Conservation (phyloP, 2,888 invertebrate genomes). For the Alloscopus bannaensis region DNA sequence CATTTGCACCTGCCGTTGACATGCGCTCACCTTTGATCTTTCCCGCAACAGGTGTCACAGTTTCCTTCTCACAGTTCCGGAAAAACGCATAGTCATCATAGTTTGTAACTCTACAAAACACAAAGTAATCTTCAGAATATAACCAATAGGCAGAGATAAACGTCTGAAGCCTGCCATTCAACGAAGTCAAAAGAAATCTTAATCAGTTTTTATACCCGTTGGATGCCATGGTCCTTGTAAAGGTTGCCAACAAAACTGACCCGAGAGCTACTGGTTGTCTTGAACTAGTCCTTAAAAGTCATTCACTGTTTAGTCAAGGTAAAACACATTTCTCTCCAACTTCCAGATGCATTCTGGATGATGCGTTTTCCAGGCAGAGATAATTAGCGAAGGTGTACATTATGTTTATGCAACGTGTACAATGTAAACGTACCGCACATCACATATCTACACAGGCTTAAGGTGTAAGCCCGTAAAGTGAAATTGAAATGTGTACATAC, state of each 20-base stretch:
- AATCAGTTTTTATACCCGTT: slow-evolving; percentile 23
- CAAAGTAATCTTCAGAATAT: neutral
- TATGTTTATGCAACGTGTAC: neutral
- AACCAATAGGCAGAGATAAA: neutral
- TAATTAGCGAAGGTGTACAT: neutral
- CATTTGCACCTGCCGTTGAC: neutral
- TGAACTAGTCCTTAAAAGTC: too few species aligned
- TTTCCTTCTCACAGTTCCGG: slow-evolving; percentile 73
- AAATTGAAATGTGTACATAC: slow-evolving; percentile 9
- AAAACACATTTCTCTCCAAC: too few species aligned
- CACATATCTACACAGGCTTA: neutral
- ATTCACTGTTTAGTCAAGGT: too few species aligned
- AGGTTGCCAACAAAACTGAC: neutral
- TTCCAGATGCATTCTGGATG: too few species aligned
- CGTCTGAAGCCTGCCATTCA: neutral
- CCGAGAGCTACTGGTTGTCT: neutral
- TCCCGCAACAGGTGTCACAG: slow-evolving; percentile 76
- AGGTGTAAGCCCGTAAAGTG: neutral
- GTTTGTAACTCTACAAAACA: slow-evolving; percentile 4
- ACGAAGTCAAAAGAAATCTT: neutral
- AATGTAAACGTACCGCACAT: neutral
- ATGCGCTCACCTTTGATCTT: slow-evolving; percentile 40
- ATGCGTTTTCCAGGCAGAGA: too few species aligned
- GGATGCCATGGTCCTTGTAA: slow-evolving; percentile 21
- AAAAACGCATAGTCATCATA: slow-evolving; percentile 52